Evolutionary conservation across 2,113 vertebrate species (phyloP).

Genomic region (Engystomops pustulosus): DNA sequence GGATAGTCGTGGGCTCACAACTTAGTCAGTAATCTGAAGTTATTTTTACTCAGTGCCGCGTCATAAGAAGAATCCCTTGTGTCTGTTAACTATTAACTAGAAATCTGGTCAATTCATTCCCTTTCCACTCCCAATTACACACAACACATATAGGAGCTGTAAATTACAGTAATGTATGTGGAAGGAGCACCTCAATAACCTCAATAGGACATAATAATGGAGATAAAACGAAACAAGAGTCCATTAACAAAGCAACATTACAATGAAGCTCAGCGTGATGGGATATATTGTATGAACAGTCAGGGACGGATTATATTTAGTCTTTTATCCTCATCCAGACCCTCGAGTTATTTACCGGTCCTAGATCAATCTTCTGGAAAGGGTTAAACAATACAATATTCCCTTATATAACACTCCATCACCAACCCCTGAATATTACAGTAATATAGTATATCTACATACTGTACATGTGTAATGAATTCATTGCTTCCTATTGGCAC

Average conservation of each 20-base stretch:
- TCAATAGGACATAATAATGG: neutral
- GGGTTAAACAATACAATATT: neutral
- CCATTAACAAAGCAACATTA: slow-evolving; percentile 21
- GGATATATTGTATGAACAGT: neutral
- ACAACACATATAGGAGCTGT: neutral
- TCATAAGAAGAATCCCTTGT: neutral
- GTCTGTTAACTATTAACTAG: neutral
- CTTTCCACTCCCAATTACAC: neutral
- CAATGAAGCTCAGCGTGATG: neutral
- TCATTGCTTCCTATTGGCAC: neutral
- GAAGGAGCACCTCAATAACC: neutral
- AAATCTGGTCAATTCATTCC: neutral
- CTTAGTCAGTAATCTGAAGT: slow-evolving; percentile 5
- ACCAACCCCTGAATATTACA: neutral
- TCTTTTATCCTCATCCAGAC: slow-evolving; percentile 2
- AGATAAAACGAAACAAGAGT: neutral
- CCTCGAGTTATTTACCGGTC: neutral
- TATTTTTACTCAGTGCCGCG: neutral
- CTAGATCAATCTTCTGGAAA: neutral
- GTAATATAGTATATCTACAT: neutral
- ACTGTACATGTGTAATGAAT: no score
- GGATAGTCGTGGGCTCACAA: neutral
- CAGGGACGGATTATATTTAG: neutral
- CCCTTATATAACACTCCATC: neutral
- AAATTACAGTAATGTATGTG: neutral